Percentiles rank a stretch among this genome's conserved stretches.
These are phyloP conservation scores for Hydropsyche betteni DNA, from an alignment of 2,888 invertebrate genomes.

Conservation along the genomic window DNA sequence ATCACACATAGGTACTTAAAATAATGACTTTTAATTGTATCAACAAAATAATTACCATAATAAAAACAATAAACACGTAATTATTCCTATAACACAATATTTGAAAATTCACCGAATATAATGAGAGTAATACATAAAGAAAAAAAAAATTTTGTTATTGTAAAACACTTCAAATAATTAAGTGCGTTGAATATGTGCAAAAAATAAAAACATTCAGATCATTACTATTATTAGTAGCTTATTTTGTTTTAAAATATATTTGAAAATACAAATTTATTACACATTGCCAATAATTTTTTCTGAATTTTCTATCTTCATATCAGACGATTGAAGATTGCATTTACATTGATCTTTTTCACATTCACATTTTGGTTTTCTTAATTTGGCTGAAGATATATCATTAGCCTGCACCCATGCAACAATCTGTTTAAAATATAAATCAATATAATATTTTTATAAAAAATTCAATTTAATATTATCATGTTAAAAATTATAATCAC, in stretches of 20 bases:
- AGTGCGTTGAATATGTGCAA: too few relatives aligned
- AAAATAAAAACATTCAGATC: too few relatives aligned
- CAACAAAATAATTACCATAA: not conserved
- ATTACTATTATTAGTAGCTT: too few relatives aligned
- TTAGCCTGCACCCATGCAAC: slow-evolving; percentile 66
- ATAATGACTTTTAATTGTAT: not conserved
- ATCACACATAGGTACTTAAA: slow-evolving; percentile 3
- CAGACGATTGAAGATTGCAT: slow-evolving; percentile 33
- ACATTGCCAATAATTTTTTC: slow-evolving; percentile 49
- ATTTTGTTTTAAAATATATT: too few relatives aligned
- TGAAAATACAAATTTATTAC: slow-evolving; percentile 40
- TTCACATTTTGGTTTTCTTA: slow-evolving; percentile 54
- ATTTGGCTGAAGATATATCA: slow-evolving; percentile 63
- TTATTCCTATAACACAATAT: too few relatives aligned
- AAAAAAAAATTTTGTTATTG: too few relatives aligned
- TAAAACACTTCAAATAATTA: too few relatives aligned
- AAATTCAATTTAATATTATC: not conserved
- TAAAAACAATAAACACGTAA: too few relatives aligned
- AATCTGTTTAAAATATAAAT: slow-evolving; percentile 57
- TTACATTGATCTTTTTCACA: slow-evolving; percentile 47
- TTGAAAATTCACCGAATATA: too few relatives aligned
- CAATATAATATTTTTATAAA: not conserved
- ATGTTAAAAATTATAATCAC: slow-evolving; percentile 32
- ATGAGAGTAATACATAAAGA: too few relatives aligned
- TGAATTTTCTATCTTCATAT: slow-evolving; percentile 35